Percentiles rank a stretch among this genome's conserved stretches.
These are phyloP conservation scores for Euwallacea similis DNA, from an alignment of 1,140 invertebrate genomes.

Conservation along the genomic window DNA sequence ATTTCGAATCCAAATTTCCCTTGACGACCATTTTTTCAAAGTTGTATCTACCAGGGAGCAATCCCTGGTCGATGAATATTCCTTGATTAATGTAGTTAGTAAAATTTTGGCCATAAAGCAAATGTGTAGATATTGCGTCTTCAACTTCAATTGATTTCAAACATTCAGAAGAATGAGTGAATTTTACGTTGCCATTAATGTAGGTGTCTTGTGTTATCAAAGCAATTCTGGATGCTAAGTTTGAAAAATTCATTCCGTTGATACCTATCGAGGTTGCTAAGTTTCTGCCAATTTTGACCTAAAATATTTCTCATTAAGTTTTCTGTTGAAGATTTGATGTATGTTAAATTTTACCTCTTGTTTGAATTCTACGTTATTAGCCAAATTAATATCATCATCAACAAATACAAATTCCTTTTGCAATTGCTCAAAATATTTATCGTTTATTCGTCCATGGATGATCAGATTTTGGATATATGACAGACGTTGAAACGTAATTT, in stretches of 20 bases:
- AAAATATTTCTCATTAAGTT: slow-evolving; percentile 19
- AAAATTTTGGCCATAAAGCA: slow-evolving; percentile 42
- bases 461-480: slow-evolving; percentile 42
- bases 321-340: neutral
- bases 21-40: slow-evolving; percentile 43
- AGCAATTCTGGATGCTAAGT: slow-evolving; percentile 42
- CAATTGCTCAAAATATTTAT: slow-evolving; percentile 34
- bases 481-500: slow-evolving; percentile 42
- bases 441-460: slow-evolving; percentile 40
- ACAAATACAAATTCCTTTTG: slow-evolving; percentile 40
- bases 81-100: slow-evolving; percentile 41
- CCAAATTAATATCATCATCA: slow-evolving; percentile 35
- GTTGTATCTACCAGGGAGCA: slow-evolving; percentile 37
- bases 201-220: slow-evolving; percentile 42
- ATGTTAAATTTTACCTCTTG: slow-evolving; percentile 33
- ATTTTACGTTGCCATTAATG: slow-evolving; percentile 42
- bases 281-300: slow-evolving; percentile 46
- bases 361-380: slow-evolving; percentile 38
- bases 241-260: slow-evolving; percentile 43
- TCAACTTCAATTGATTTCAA: slow-evolving; percentile 41
- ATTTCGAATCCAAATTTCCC: slow-evolving; percentile 39
- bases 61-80: slow-evolving; percentile 45
- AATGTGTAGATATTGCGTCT: slow-evolving; percentile 40
- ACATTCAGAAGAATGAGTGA: slow-evolving; percentile 39
- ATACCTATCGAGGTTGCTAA: slow-evolving; percentile 39